Base-by-base conservation (phyloP, 2,888 invertebrate species). In the Drosophila helvetica region DNA sequence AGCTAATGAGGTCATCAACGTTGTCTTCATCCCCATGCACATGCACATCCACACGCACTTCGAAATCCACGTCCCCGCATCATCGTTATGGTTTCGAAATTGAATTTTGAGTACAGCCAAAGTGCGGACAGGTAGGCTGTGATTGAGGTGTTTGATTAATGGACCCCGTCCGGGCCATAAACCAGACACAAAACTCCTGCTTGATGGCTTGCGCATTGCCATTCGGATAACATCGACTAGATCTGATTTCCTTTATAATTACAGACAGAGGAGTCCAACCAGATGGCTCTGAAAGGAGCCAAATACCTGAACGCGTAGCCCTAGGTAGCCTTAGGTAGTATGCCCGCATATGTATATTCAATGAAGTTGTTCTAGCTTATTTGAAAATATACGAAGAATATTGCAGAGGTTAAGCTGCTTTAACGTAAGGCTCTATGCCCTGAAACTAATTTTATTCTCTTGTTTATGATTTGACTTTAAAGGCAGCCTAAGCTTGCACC, bases 141-240 rank as follows among this genome's bases (percentile, higher is more conserved):
- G 73, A 60, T 73, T 73, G 53, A 72, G 72, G 66, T 61, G 73
- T 73, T 67, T 73, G 73, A 72, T 73, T 66, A 73, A 72, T 72
- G 72, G 33, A 17, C 19, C 52, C 53, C n/a, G 47, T 42, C 52
- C 27, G 10, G 5, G 19, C 62, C 61, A 46, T 18, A 52, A 51
- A 22, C 33, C 51, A 12, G 19, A 18, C 47, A 45, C 59, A 47
- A 38, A 48, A 42, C 61, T 48, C 5, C 33, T 22, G 60, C 27
- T 57, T 18, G 47, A 25, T 27, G 47, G 59, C 33, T 30, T 27
- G n/a, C 48, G 27, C 62, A 42, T 42, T 38, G 18, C 17, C 5
- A 3, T 42, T n/a, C 25, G 42, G 47, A 42, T 42, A 12, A 9
- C 30, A n/a, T 38, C 18, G 7, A 12, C 18, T 12, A 30, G 30